Base-by-base conservation (phyloP, 2,113 vertebrate genomes). In the Petrocephalus microphthalmus region DNA sequence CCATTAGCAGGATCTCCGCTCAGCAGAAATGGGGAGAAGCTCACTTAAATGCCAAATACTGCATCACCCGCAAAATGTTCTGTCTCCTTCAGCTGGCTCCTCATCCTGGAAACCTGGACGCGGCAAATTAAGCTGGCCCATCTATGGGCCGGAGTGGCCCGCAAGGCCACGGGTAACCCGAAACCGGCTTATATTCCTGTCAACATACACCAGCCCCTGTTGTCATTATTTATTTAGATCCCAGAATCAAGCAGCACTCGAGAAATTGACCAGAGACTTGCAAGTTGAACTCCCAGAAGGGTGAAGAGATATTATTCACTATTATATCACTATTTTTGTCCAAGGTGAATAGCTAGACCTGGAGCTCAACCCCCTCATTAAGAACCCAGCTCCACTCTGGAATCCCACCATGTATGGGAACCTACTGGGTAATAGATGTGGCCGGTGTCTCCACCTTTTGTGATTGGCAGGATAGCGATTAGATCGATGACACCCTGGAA, bases 151-250 rank as follows among this genome's bases (percentile, higher is more conserved):
- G 6, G 52, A 15, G 25, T 22, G 25, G 20, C 22, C 49, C 10
- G 51, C 22, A 42, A 51, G n/a, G 87, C 29, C 49, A 29, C 33
- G 47, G 29, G 47, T 17, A 87, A 78, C 67, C 29, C 33, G 67
- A 87, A 33, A 78, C 49, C 60, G 19, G 71, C 13, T 25, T 53
- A 82, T 88, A 56, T 88, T 81, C 33, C 29, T 88, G 51, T 45
- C 22, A 42, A 57, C 60, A 74, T 7, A 88, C 37, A 33, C 45
- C 20, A 42, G 74, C 87, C 71, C 25, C 33, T 17, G 51, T 64
- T 60, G 53, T 64, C 53, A 60, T 86, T 86, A 64, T 86, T 57
- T 86, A 86, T 86, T 64, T 86, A 86, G 42, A n/a, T 15, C 42
- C 20, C 57, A 67, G 86, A 29, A 33, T 56, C 85, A 57, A 15